Evolutionary conservation across 1,140 invertebrate species (phyloP).

Genomic region (Plodia interpunctella): DNA sequence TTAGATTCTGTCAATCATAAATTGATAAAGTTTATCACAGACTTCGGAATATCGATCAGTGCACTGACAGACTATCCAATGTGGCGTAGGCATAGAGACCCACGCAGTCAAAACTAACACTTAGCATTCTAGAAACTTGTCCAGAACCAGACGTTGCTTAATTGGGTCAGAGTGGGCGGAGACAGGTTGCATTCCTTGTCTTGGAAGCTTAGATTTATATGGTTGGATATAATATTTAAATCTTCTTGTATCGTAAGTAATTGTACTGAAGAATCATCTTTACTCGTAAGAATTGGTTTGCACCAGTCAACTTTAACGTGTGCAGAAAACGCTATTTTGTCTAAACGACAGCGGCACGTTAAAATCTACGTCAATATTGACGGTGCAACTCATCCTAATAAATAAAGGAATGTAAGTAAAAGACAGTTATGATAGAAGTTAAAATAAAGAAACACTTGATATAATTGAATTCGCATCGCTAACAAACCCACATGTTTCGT

Average conservation of each 20-base stretch:
- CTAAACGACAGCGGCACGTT: too few species aligned
- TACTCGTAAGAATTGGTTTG: too few species aligned
- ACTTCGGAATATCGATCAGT: background rate
- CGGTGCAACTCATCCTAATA: too few species aligned
- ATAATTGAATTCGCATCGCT: background rate
- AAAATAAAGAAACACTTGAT: background rate
- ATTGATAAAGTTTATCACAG: background rate
- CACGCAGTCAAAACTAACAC: background rate
- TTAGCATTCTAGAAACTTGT: background rate
- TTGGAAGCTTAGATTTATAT: background rate
- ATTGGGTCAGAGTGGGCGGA: background rate
- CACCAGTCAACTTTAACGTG: too few species aligned
- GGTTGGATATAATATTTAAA: background rate
- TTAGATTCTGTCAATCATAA: background rate
- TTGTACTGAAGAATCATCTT: too few species aligned
- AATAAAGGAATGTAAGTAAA: too few species aligned
- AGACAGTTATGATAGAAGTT: background rate
- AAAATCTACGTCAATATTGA: too few species aligned
- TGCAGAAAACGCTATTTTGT: too few species aligned
- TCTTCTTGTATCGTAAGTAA: background rate
- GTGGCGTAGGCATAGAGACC: background rate
- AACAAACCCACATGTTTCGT: too few species aligned
- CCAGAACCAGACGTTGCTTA: background rate
- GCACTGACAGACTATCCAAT: background rate
- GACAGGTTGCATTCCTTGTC: background rate